phyloP scores from a whole-genome alignment of 2,113 vertebrate genomes.

The Mesembrinibis cayennensis region DNA sequence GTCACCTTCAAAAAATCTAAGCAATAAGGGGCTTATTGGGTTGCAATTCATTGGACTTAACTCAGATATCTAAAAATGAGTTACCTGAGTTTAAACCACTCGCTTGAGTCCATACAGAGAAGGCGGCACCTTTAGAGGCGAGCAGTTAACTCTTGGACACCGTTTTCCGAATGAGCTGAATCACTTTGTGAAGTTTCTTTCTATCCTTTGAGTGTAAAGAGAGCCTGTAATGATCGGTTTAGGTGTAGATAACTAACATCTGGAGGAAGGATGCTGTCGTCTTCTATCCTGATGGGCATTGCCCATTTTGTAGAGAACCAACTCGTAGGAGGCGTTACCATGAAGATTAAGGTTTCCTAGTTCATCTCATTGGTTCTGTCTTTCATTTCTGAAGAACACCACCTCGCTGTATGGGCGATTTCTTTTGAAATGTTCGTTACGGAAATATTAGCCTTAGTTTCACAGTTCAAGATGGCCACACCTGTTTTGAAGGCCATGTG shows the following conservation, averaged over 20 bases:
- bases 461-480: neutral
- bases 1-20: neutral
- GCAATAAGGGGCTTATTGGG: neutral
- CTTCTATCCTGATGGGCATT: neutral
- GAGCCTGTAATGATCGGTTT: neutral
- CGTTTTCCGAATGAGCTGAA: neutral
- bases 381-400: neutral
- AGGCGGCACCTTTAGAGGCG: neutral
- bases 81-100: neutral
- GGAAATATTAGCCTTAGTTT: neutral
- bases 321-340: neutral
- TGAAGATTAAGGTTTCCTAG: neutral
- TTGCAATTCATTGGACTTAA: neutral
- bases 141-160: neutral
- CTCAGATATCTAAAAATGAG: neutral
- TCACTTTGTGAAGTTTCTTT: neutral
- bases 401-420: neutral
- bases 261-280: neutral
- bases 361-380: neutral
- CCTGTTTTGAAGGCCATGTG: conserved; percentile 39
- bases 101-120: neutral
- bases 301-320: neutral
- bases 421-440: neutral
- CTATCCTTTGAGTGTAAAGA: neutral
- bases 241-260: neutral